Percentiles rank a stretch among this genome's conserved stretches.
Evolutionary conservation across 2,888 invertebrate genomes (phyloP).

Genomic region (Oxyteleia sp.): DNA sequence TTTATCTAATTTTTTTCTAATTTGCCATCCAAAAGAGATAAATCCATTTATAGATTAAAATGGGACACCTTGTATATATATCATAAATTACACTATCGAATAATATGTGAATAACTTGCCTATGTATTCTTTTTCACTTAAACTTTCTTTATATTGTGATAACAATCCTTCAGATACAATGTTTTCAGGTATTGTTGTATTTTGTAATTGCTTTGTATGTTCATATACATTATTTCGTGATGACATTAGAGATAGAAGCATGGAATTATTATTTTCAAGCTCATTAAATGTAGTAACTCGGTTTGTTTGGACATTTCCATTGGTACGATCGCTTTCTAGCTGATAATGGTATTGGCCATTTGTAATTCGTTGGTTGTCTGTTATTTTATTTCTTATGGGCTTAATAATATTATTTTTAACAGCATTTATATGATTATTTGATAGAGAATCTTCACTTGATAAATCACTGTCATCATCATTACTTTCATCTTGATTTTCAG

Average conservation of each 20-base stretch:
- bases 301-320: conserved; percentile 16
- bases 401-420: conserved; percentile 18
- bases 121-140: conserved; percentile 24
- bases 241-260: background rate
- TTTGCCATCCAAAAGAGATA: no score
- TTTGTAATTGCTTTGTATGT: no score
- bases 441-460: conserved; percentile 78
- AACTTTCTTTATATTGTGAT: conserved; percentile 1
- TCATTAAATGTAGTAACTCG: no score
- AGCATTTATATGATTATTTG: conserved; percentile 48
- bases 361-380: conserved; percentile 1
- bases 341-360: conserved; percentile 14
- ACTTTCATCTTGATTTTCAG: conserved; percentile 73
- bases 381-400: conserved; percentile 2
- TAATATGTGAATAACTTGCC: no score
- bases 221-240: no score
- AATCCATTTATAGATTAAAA: no score
- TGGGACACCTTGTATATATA: no score
- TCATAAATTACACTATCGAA: no score
- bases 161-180: no score
- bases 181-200: no score
- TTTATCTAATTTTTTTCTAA: no score
- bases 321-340: conserved; percentile 4
- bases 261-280: background rate
- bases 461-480: conserved; percentile 76